Evolutionary conservation across 2,113 vertebrate species (phyloP), one percentile per base, ranked within the genome.

Genomic region (Sander lucioperca): DNA sequence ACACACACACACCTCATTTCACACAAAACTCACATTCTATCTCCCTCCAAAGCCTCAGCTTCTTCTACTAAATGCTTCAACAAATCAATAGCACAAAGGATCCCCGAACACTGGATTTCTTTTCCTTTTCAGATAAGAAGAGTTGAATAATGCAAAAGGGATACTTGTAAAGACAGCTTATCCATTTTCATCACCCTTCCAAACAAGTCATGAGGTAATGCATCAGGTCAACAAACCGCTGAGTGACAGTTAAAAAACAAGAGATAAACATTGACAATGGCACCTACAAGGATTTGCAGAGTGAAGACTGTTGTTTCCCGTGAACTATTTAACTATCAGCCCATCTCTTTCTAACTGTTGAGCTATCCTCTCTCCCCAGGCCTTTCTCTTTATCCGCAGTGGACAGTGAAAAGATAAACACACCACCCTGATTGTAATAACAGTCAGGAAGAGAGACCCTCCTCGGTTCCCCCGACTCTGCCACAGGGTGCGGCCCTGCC

Each of bases 81-180:
- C 77, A 87, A 92, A 92, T 91, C 86, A 84, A 89, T 90, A 87
- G 78, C 75, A 61, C 73, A 64, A 81, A 86, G 59, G 83, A 87
- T 83, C 75, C 79, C 63, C 19, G 14, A 88, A 89, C 74, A 79
- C 82, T 68, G 75, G 81, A 74, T 85, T 89, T 69, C 45, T 61
- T 87, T 86, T 74, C 69, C 78, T 81, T 83, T 78, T 76, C 76
- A 48, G 54, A 78, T 51, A 62, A 39, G 36, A 86, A 87, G 66
- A 58, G 73, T 77, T 88, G 87, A 90, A 91, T 91, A 90, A 91
- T 88, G 82, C 80, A 91, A 84, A 83, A 88, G 79, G 43, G 58
- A 84, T 83, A 81, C 80, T 77, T 80, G 78, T 79, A 76, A 79
- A 87, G 79, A 79, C 77, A 76, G 74, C 77, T 79, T 86, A 88